Conservation (phyloP, 2,888 invertebrate species). For the Drosophila helvetica region DNA sequence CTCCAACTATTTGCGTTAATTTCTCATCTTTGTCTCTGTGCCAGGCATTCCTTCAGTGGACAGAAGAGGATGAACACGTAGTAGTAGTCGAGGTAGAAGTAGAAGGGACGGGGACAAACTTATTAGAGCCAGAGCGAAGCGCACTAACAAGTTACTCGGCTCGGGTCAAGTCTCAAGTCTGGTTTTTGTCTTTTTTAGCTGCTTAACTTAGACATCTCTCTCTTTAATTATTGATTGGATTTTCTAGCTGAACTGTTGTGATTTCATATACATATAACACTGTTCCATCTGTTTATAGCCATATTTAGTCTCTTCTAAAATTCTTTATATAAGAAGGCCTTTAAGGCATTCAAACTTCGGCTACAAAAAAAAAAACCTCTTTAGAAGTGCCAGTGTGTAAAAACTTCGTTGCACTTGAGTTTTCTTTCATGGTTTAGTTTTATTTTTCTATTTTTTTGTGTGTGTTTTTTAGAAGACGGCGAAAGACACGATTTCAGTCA, state of each 20-base stretch:
- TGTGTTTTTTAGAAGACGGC: conserved; percentile 1
- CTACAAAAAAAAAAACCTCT: not conserved
- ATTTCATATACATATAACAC: no score
- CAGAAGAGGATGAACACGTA: not conserved
- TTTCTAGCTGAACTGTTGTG: not conserved
- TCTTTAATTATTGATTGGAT: not conserved
- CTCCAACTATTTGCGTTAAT: conserved; percentile 32
- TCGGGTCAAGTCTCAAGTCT: conserved; percentile 30
- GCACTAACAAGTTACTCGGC: conserved; percentile 34
- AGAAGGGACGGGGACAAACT: conserved; percentile 8
- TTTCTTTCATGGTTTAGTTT: not conserved
- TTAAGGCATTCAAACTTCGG: not conserved
- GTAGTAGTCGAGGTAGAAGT: not conserved
- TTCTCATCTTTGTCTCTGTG: conserved; percentile 27
- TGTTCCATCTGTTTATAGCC: no score
- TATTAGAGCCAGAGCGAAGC: conserved; percentile 14
- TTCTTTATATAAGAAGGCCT: no score
- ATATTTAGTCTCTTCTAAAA: no score
- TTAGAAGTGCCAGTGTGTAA: not conserved
- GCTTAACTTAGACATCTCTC: not conserved
- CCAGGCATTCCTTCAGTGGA: conserved; percentile 30
- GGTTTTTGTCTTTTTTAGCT: conserved; percentile 39
- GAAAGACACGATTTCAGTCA: conserved; percentile 21
- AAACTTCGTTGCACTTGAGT: not conserved
- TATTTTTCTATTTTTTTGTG: not conserved